Base-by-base conservation (phyloP, 2,113 vertebrate species). In the Hippolais icterina region DNA sequence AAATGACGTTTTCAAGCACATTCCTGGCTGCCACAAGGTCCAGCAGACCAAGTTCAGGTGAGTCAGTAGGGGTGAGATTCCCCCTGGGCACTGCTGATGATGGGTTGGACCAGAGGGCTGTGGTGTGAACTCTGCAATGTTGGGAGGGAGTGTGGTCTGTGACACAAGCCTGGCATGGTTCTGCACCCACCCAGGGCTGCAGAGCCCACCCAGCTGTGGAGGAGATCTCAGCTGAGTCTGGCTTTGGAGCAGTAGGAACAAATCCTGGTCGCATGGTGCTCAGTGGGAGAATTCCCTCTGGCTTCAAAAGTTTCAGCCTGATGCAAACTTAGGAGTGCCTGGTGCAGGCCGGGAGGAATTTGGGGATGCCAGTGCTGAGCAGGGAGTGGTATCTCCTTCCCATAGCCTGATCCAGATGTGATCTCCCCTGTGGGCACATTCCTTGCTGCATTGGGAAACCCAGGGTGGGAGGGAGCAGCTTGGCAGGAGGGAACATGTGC, bases 11-110 rank as follows among this genome's bases (percentile, higher is more conserved):
- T 99, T 99, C 97, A 98, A 98, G 87, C 98, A 98, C 69, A 97
- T 99, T 87, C 97, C 98, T 0, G 99, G 98, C 2, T 97, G 96
- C 11, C 99, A 99, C 90, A 98, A 97, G 75, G 97, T 99, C 78
- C 98, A 99, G 83, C 98, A 98, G 84, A 99, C 99, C 3, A 96
- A 97, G n/a, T 99, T 99, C 97, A 99, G 99, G 99, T 99, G 96
- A 98, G 98, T 94, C 28, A 24, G 29, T 2, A 15, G 10, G 12
- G 13, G 28, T 76, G 37, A 78, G 27, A 19, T 16, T 66, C 18
- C 31, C 46, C 33, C 25, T 14, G 75, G 68, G 66, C 16, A 15
- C 39, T 42, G 37, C 12, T 29, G 59, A 1, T 49, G 68, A 23
- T 31, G 23, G 60, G 25, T 10, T 1, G 13, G n/a, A 19, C 10